Evolutionary conservation across 2,888 invertebrate species (phyloP).

Genomic region (Biston betularia): DNA sequence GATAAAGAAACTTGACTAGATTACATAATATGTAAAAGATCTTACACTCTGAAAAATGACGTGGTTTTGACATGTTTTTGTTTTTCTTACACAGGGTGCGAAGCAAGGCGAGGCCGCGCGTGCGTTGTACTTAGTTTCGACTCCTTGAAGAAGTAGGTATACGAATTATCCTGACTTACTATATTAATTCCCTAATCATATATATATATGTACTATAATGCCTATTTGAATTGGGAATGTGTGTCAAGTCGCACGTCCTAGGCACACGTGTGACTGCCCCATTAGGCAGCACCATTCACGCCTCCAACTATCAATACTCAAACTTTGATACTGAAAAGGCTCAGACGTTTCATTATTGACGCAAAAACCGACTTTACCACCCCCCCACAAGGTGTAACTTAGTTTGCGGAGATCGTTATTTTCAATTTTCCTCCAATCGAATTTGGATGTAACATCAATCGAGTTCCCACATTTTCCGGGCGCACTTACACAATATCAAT

Average conservation of each 20-base stretch:
- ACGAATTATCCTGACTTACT: too few relatives aligned
- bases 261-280: slow-evolving; percentile 62
- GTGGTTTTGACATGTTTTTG: too few relatives aligned
- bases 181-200: neutral
- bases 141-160: too few relatives aligned
- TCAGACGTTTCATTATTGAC: slow-evolving; percentile 27
- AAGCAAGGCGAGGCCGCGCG: too few relatives aligned
- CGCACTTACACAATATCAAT: slow-evolving; percentile 87
- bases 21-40: too few relatives aligned
- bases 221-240: neutral
- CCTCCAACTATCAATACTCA: slow-evolving; percentile 76
- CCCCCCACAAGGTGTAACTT: slow-evolving; percentile 57
- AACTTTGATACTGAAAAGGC: slow-evolving; percentile 57
- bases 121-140: too few relatives aligned
- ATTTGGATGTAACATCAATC: slow-evolving; percentile 85
- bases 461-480: slow-evolving; percentile 86
- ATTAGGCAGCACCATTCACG: slow-evolving; percentile 79
- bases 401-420: slow-evolving; percentile 62
- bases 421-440: slow-evolving; percentile 86
- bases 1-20: too few relatives aligned
- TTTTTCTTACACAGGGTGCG: too few relatives aligned
- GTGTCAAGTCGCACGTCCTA: slow-evolving; percentile 33
- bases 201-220: neutral
- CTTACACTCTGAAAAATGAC: too few relatives aligned
- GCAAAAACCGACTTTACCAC: slow-evolving; percentile 53